Conservation (phyloP, 1,140 invertebrate species). For the Hesperophylax magnus region DNA sequence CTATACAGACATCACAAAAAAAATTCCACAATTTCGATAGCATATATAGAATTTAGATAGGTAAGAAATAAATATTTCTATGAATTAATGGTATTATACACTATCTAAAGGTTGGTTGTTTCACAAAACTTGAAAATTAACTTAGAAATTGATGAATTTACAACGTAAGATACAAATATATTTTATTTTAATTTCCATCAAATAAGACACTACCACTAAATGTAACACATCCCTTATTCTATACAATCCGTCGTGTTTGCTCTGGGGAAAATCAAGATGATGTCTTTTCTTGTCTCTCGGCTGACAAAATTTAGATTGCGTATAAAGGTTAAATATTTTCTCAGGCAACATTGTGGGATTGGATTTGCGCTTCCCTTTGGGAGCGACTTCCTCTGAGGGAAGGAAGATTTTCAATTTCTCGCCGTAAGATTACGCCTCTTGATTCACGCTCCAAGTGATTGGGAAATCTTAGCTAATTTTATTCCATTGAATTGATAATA, state of each 20-base stretch:
- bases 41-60: no score
- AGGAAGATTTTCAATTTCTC: slow-evolving; percentile 22
- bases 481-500: not conserved
- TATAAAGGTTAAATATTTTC: slow-evolving; percentile 65
- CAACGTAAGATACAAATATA: no score
- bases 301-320: slow-evolving; percentile 64
- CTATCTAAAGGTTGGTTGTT: no score
- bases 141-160: no score
- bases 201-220: no score
- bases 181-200: no score
- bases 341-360: slow-evolving; percentile 63
- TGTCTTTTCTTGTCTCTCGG: slow-evolving; percentile 34
- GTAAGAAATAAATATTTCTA: no score
- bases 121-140: no score
- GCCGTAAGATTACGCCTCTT: slow-evolving; percentile 20
- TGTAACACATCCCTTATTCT: no score
- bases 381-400: slow-evolving; percentile 15
- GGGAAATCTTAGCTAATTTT: slow-evolving; percentile 5
- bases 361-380: slow-evolving; percentile 61
- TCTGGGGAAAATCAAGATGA: slow-evolving; percentile 51
- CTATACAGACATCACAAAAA: no score
- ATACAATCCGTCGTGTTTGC: not conserved
- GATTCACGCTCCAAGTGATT: slow-evolving; percentile 15
- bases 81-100: no score
- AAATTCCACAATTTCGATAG: no score